A percentile compares a stretch with the other conserved stretches of the same genome.
Evolutionary conservation across 2,888 invertebrate species (phyloP).

Genomic region (Clanis bilineata): DNA sequence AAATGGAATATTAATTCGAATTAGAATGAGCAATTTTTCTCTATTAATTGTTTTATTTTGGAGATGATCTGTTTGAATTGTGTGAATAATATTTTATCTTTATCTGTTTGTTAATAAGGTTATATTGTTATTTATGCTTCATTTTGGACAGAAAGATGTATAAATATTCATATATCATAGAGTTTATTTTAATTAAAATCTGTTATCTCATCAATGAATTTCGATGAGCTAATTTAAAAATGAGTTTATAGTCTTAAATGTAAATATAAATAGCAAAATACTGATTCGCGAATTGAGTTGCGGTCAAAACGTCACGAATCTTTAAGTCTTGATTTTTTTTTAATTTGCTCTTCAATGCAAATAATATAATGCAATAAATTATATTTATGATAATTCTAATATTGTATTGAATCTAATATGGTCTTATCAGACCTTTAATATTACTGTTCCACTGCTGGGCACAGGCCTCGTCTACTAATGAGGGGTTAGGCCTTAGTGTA

Average conservation of each 20-base stretch:
- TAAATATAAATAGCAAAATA: neutral
- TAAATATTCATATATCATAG: neutral
- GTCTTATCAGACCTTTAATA: neutral
- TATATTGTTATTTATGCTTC: neutral
- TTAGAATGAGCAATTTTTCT: slow-evolving; percentile 10
- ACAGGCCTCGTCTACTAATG: too few species aligned
- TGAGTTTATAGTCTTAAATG: neutral
- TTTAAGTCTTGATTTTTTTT: too few species aligned
- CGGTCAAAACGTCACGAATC: too few species aligned
- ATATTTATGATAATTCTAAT: neutral
- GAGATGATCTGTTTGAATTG: slow-evolving; percentile 9
- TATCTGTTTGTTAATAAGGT: neutral
- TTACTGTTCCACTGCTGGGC: too few species aligned
- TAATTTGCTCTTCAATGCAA: too few species aligned
- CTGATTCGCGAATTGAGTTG: too few species aligned
- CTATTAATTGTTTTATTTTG: slow-evolving; percentile 17
- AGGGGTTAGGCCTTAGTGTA: too few species aligned
- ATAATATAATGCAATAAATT: too few species aligned
- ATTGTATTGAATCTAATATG: neutral
- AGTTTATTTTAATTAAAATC: neutral
- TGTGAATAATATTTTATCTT: neutral
- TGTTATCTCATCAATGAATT: neutral
- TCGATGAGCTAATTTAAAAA: neutral
- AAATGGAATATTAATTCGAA: slow-evolving; percentile 30
- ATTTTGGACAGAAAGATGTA: neutral